These are phyloP conservation scores for Drosophila lacteicornis DNA, from an alignment of 1,140 invertebrate species.

Conservation along the genomic window DNA sequence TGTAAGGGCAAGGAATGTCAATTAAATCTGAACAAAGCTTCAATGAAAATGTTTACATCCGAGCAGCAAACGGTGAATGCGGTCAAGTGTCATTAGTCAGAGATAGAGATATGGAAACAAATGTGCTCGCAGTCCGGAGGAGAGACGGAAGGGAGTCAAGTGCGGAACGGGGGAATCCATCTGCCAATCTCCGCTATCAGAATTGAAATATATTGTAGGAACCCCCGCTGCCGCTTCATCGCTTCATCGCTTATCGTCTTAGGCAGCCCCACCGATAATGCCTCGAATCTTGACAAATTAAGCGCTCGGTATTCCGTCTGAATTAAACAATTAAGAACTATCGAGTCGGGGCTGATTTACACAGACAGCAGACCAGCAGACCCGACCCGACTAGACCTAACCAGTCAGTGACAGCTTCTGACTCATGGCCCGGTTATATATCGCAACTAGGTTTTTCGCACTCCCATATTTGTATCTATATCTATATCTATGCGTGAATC, in stretches of 20 bases:
- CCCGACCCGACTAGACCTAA: constrained; percentile 21
- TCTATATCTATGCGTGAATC: constrained; percentile 35
- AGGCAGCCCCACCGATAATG: constrained; percentile 35
- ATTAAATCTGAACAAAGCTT: constrained; percentile 60
- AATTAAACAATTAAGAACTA: constrained; percentile 52
- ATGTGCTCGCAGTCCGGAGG: neutral
- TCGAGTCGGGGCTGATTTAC: constrained; percentile 22
- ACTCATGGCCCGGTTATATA: constrained; percentile 29
- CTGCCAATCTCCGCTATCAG: constrained; percentile 45
- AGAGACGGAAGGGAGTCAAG: constrained; percentile 6
- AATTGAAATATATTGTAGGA: constrained; percentile 16
- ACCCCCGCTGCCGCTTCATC: constrained; percentile 23
- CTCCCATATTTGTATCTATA: constrained; percentile 33
- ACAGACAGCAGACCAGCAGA: neutral
- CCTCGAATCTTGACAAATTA: constrained; percentile 54
- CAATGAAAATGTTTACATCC: constrained; percentile 53
- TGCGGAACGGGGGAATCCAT: constrained; percentile 13
- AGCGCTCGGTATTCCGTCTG: constrained; percentile 34
- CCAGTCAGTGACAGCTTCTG: constrained; percentile 25
- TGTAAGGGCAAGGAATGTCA: constrained; percentile 43
- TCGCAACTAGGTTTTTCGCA: constrained; percentile 35
- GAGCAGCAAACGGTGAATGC: constrained; percentile 18
- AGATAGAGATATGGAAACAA: constrained; percentile 25
- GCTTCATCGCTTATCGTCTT: constrained; percentile 41
- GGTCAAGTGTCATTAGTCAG: constrained; percentile 55